Evolutionary conservation across 2,797 vertebrate species (phyloP).

Genomic region (Pelochelys cantorii): DNA sequence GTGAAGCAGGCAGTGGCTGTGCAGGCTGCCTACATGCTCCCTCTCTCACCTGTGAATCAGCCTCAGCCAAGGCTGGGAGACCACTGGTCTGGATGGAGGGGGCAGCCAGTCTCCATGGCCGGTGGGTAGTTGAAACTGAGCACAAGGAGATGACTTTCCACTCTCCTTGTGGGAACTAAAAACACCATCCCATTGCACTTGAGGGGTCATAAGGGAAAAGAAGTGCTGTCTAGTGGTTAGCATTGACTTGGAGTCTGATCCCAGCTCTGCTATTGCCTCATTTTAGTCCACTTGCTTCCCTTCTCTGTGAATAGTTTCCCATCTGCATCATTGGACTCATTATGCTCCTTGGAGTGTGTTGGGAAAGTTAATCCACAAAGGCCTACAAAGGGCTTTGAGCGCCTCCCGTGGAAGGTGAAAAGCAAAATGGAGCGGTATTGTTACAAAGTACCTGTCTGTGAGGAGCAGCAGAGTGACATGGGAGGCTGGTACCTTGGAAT

Average conservation of each 20-base stretch:
- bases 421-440: neutral
- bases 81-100: neutral
- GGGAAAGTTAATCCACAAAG: neutral
- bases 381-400: neutral
- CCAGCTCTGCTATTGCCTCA: neutral
- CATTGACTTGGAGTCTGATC: neutral
- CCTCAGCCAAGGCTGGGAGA: neutral
- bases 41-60: neutral
- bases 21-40: neutral
- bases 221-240: neutral
- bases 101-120: neutral
- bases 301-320: neutral
- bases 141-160: neutral
- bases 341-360: neutral
- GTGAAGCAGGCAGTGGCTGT: neutral
- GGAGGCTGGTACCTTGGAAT: neutral
- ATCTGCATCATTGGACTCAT: neutral
- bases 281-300: neutral
- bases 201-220: neutral
- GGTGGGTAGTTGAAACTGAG: neutral
- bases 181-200: fast-evolving
- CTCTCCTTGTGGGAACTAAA: neutral
- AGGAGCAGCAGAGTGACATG: neutral
- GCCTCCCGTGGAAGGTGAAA: neutral
- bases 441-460: fast-evolving